Base-by-base conservation (phyloP, 1,140 invertebrate genomes). In the Rhagoletis pomonella region DNA sequence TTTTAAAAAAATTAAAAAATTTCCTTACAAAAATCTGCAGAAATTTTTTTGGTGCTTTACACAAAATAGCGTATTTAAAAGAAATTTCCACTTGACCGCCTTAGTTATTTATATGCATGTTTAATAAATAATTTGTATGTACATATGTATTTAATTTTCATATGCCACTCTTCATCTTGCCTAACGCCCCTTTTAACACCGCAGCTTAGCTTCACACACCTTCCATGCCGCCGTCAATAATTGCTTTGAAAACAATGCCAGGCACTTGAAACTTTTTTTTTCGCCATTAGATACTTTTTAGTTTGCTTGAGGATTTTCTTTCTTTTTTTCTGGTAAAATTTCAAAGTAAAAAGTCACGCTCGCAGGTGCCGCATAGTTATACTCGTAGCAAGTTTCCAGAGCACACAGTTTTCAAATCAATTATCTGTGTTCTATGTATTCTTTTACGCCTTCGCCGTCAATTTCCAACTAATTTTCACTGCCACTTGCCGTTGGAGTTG, bases 341-440 rank as follows among this genome's bases (percentile, higher is more conserved):
- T n/a, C 39, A 73, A 73, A 73, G 67, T 73, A 73, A 44, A 73
- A 73, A 73, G 67, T 73, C 67, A 73, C 44, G 67, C 67, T 73
- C 42, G 17, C 67, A 47, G 29, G 3, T 73, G 39, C 39, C 39
- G 1, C 29, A 29, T 29, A 29, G 29, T 29, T 29, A 29, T 29
- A 29, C 29, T 73, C 17, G 12, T n/a, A 73, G 29, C 67, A 73
- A 39, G 2, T 42, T 42, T 42, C 14, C 50, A 55, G 5, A 55
- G 29, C 64, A 73, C 3, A 44, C 67, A 73, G 39, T 73, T 73
- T 17, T 73, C 42, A 73, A 73, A 73, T 17, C 67, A 73, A 73
- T 73, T 73, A 73, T 73, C 67, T 47, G 29, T 29, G 29, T 29
- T 29, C 4, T 73, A 12, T 17, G 39, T 73, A 47, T 73, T 47